Base-by-base conservation (phyloP, 2,888 invertebrate genomes). In the Nemotelus nigrinus region DNA sequence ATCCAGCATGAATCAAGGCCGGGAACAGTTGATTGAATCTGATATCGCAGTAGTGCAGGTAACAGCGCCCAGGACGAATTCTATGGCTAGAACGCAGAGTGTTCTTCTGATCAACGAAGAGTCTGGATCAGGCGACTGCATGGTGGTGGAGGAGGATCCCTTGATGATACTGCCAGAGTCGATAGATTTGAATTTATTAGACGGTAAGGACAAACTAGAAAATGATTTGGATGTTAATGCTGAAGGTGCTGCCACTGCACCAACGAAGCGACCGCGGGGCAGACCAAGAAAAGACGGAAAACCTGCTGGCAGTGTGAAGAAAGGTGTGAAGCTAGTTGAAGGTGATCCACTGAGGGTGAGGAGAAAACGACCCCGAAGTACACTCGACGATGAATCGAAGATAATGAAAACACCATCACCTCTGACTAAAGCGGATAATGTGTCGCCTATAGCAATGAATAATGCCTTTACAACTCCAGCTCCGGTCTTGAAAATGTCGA, bases 41-140 rank as follows among this genome's bases (percentile, higher is more conserved):
- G 57, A 89, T 88, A 77, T 89, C 89, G 78, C 89, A 88, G 84
- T 87, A 86, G 77, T 84, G 88, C 65, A 80, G 84, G 77, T 88
- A 88, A 83, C 76, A 57, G 71, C 55, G 63, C 77, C 67, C 39
- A 77, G 25, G 71, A 68, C 5, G 76, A 79, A 68, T 76, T 78
- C 68, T n/a, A 71, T 53, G 45, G 77, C 74, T 60, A 53, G 68
- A 39, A 63, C 76, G 25, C 77, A 79, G 68, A 79, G 77, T 72
- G 53, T 80, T 44, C 48, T 81, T 43, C 63, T 80, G n/a, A 76
- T 78, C 5, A 88, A 87, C 80, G 89, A 89, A 81, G 88, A 87
- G 78, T 87, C 88, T 0, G 88, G 87, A 74, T 89, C 88, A 77
- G 88, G 80, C 68, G 80, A 78, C 41, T 78, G 79, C 75, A 83